Evolutionary conservation across 2,797 vertebrate genomes (phyloP).

Genomic region (Pangasius krempfi): DNA sequence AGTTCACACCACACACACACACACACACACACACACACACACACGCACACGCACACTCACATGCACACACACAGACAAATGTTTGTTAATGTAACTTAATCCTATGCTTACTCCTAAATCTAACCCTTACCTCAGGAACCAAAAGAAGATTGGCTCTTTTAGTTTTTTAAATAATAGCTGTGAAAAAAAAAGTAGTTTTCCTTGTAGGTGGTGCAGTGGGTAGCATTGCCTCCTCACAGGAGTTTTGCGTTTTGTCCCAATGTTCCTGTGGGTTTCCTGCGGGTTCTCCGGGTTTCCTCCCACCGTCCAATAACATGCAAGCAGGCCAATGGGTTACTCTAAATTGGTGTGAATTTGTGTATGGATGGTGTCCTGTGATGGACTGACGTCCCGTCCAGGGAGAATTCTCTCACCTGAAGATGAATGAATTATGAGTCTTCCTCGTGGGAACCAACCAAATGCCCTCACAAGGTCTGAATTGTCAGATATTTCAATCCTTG

Average conservation of each 20-base stretch:
- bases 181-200: neutral
- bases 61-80: neutral
- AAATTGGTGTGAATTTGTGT: neutral
- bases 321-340: neutral
- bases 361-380: neutral
- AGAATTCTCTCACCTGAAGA: neutral
- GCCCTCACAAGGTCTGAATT: neutral
- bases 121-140: neutral
- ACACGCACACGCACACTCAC: neutral
- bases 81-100: neutral
- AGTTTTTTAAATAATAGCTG: neutral
- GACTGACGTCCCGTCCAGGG: neutral
- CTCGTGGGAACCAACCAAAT: neutral
- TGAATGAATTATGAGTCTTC: neutral
- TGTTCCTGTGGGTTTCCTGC: neutral
- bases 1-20: neutral
- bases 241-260: neutral
- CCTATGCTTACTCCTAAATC: neutral
- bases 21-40: neutral
- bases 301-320: neutral
- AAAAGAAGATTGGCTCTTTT: neutral
- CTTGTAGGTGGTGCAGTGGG: neutral
- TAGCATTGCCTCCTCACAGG: neutral
- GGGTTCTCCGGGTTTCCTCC: neutral
- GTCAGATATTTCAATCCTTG: neutral